Evolutionary conservation across 2,113 vertebrate genomes (phyloP), one percentile per base, ranked within the genome.

Genomic region (Bambusicola thoracicus): DNA sequence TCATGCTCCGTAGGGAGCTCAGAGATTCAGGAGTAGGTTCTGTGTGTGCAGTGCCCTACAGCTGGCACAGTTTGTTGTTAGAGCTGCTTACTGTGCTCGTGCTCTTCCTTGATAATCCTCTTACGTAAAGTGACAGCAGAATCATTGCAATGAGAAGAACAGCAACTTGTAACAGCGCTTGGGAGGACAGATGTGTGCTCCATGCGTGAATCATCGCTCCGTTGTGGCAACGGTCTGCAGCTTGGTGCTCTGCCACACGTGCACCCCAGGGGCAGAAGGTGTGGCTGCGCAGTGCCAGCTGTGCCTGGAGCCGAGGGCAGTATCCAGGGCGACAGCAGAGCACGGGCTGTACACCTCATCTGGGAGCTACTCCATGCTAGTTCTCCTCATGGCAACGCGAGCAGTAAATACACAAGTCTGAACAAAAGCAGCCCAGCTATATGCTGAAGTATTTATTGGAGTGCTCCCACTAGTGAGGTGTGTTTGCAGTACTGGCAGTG

Each of bases 241-340:
- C 38, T 82, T 83, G 63, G 55, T 80, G 18, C 77, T 34, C n/a
- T 0, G 1, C 70, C 4, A 0, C 78, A 36, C 72, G 53, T 46
- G 72, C 65, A 91, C 63, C 93, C 95, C 85, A 80, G 41, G 93
- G 94, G 87, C 87, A 94, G 93, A 87, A 93, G 93, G 87, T 76
- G 93, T 94, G 93, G 87, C 81, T 73, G 87, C 58, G 5, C 46
- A 68, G 69, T 2, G 41, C 11, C 44, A 82, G 87, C 74, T 36
- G 15, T 80, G 48, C 78, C 74, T 75, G 53, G 40, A 58, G 62
- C 93, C 85, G 85, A 82, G 69, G 92, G 92, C 90, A 56, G n/a
- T 34, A 32, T 8, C 48, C 85, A 73, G 58, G 40, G 38, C 65
- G 59, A 66, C 3, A 7, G 48, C 56, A 0, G 1, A 81, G 75